Percentiles rank a stretch among this genome's conserved stretches.
These are phyloP conservation scores for Pecten maximus DNA, from an alignment of 2,888 invertebrate species.

Conservation along the genomic window DNA sequence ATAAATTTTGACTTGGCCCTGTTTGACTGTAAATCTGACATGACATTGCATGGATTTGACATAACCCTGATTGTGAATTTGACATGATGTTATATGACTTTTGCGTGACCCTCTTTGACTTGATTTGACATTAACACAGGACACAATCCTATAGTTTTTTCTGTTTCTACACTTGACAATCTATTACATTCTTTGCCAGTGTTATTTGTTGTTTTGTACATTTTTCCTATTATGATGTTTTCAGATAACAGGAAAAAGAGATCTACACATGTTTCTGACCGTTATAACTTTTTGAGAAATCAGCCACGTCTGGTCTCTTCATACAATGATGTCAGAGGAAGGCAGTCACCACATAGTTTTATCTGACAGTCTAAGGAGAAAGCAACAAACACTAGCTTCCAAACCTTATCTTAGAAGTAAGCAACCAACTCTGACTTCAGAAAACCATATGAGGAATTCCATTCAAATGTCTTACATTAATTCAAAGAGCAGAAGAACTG, in stretches of 20 bases:
- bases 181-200: background rate
- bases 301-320: background rate
- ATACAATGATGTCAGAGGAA: background rate
- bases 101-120: background rate
- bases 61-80: background rate
- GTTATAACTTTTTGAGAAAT: background rate
- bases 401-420: background rate
- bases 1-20: too few relatives aligned
- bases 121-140: background rate
- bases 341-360: background rate
- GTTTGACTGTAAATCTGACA: background rate
- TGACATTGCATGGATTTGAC: background rate
- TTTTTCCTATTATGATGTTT: background rate
- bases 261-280: background rate
- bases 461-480: background rate
- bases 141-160: background rate
- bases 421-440: background rate
- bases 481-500: background rate
- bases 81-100: background rate
- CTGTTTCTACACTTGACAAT: background rate
- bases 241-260: constrained; percentile 24
- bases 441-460: background rate
- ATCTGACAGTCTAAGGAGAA: background rate
- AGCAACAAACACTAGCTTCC: background rate
- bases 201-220: background rate